Evolutionary conservation across 2,888 invertebrate genomes (phyloP).

Genomic region (Lissocephala sabroskyi): DNA sequence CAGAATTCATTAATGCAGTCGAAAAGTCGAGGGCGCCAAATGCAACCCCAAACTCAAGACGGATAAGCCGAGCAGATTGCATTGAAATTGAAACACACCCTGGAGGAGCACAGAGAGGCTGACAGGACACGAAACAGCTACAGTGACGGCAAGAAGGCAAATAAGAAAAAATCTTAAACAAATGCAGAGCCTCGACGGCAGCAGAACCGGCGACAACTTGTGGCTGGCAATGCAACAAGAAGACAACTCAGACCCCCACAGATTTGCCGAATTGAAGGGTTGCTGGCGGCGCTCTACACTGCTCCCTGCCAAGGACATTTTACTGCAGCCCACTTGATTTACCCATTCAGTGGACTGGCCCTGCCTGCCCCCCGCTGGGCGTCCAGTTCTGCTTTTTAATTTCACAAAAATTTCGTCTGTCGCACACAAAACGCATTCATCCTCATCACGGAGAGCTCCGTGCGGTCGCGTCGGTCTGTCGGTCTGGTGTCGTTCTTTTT

Average conservation of each 20-base stretch:
- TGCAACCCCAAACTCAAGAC: neutral
- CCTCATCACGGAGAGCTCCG: no score
- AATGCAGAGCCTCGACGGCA: constrained; percentile 22
- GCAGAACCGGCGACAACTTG: no score
- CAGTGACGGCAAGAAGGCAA: neutral
- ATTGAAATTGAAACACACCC: no score
- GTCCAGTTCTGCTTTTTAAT: constrained; percentile 21
- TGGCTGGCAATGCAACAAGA: constrained; percentile 47
- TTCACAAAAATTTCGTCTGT: constrained; percentile 26
- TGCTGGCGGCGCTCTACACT: constrained; percentile 30
- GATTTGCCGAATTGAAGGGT: constrained; percentile 17
- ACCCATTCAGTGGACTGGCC: neutral
- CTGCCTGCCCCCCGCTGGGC: constrained; percentile 14
- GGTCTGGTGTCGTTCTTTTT: constrained; percentile 5
- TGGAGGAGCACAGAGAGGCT: no score
- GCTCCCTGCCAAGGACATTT: constrained; percentile 40
- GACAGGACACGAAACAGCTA: no score
- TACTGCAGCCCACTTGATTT: constrained; percentile 43
- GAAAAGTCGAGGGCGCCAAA: constrained; percentile 31
- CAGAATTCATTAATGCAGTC: no score
- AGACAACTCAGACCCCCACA: constrained; percentile 39
- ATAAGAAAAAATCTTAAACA: constrained; percentile 39
- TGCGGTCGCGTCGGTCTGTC: constrained; percentile 12
- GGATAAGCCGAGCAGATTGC: no score
- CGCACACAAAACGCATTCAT: constrained; percentile 39